Base-by-base conservation (phyloP, 2,888 invertebrate species). In the Orchestes rusci region DNA sequence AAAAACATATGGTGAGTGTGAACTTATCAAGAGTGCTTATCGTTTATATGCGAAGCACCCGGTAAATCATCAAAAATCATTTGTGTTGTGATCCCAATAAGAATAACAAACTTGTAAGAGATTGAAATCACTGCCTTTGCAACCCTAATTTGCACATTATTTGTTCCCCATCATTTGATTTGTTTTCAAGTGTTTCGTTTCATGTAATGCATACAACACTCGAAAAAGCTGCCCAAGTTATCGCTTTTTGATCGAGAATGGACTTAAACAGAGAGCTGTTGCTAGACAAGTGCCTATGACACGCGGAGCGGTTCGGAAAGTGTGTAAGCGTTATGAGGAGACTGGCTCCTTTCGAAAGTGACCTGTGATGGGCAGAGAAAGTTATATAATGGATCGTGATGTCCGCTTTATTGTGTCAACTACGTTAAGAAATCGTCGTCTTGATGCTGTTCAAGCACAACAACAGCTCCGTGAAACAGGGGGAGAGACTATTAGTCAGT, bases 401-500 rank as follows among this genome's bases (percentile, higher is more conserved):
- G 43, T 46, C 39, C 42, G 48, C 45, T 48, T 52, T 51, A 51
- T 51, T 48, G 43, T 45, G 37, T 48, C 40, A 42, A 51, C 36
- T 48, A 45, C 49, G 45, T 51, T 53, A 43, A 43, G 48, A 53
- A 53, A 53, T 46, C 39, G 41, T 53, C 45, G 16, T 36, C 43
- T 35, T 36, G 19, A 42, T 42, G 42, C 18, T 3, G n/a, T 42
- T 42, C 36, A 42, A 36, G 42, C 36, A 29, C 28, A 42, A 42
- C 36, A 17, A 36, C 28, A 42, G 35, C 42, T 36, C 42, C 27
- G 35, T 23, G 16, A 23, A 32, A 37, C 52, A 12, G 39, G 52
- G 49, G 41, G 44, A 39, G 50, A 49, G 41, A 45, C 40, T 49
- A 46, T 56, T 48, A 56, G 53, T 55, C 42, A 48, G 39, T 55